Base-by-base conservation (phyloP, 1,140 invertebrate genomes). In the Contarinia nasturtii region DNA sequence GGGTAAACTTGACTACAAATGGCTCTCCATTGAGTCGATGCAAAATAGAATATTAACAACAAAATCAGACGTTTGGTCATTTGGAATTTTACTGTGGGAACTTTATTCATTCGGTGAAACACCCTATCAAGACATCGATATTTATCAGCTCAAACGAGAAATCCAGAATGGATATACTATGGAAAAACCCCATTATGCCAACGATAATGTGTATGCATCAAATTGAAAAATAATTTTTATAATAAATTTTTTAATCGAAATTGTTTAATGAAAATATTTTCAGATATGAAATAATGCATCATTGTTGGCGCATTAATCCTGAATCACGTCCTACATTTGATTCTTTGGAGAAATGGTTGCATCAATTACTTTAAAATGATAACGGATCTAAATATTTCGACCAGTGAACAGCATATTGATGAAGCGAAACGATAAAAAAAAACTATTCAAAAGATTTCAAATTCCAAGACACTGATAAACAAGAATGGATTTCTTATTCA, bases 1-100 rank as follows among this genome's bases (percentile, higher is more conserved):
- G 37, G 17, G 37, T 12, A 40, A 40, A 40, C 37, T 40, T 18
- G 37, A 40, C 3, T 40, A 40, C 37, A n/a, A 40, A 40, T 40
- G 37, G 37, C 37, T 40, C 3, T 4, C 37, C 37, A 14, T 40
- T 12, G 37, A 40, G 12, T 40, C 37, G 3, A 40, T 40, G 37
- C 37, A 40, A 12, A 40, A 40, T 18, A 4, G 37, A 14, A 14
- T 40, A 40, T 40, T 40, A 40, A 40, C 37, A 7, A 5, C 37
- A 12, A 40, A 40, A 18, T 40, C 37, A 65, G 88, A 93, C 65
- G 85, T 90, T 0, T 94, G 88, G 88, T 86, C 86, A 63, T 93
- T 80, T 68, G 89, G 85, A 8, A 74, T 93, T 7, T 88, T 86
- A 12, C 66, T 93, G 18, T 95, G 88, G 89, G 90, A 94, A 71